These are phyloP conservation scores for Antitype chi DNA, from an alignment of 2,888 invertebrate species.

Conservation along the genomic window DNA sequence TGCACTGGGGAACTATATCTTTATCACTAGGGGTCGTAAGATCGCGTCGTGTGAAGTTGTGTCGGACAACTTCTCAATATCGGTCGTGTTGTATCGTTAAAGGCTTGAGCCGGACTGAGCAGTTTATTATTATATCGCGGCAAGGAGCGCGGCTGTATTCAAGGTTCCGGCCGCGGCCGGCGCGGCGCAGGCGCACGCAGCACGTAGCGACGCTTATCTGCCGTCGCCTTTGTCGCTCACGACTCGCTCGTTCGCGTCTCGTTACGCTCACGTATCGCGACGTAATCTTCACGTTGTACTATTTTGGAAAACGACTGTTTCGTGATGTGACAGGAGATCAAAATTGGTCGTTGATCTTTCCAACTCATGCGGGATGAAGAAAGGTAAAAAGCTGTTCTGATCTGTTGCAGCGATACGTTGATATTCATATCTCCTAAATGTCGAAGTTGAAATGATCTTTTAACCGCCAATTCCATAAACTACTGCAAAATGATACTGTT, in stretches of 20 bases:
- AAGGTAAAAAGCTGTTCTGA: not conserved
- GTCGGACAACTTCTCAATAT: constrained; percentile 74
- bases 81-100: constrained; percentile 87
- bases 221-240: constrained; percentile 81
- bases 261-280: constrained; percentile 46
- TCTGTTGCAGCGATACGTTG: not conserved
- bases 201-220: constrained; percentile 87
- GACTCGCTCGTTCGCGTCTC: constrained; percentile 63
- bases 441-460: not conserved
- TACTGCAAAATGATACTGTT: not conserved
- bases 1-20: constrained; percentile 64
- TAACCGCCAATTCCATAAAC: not conserved
- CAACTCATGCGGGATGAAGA: not conserved
- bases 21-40: constrained; percentile 67
- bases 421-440: not conserved
- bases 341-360: constrained; percentile 4
- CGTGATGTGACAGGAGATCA: constrained; percentile 41
- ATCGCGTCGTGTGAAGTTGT: constrained; percentile 54
- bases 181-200: constrained; percentile 69
- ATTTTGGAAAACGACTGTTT: constrained; percentile 30
- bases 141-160: constrained; percentile 86
- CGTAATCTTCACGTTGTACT: constrained; percentile 38
- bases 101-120: constrained; percentile 88
- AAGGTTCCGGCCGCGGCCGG: constrained; percentile 84
- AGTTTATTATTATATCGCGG: constrained; percentile 87